Percentiles rank a stretch among this genome's conserved stretches.
phyloP scores from a whole-genome alignment of 2,888 invertebrate species.

The Pterostichus madidus region DNA sequence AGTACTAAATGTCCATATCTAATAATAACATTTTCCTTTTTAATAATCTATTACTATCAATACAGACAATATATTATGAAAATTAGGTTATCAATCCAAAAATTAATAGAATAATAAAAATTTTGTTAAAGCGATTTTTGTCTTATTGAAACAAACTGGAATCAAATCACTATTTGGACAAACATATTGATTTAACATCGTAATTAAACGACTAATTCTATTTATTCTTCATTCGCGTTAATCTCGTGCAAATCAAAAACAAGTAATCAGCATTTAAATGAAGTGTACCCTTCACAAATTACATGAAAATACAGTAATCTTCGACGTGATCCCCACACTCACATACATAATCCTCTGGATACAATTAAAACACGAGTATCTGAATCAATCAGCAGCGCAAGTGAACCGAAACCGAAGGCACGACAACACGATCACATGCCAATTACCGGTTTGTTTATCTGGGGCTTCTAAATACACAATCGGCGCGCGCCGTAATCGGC shows the following conservation, averaged over 20 bases:
- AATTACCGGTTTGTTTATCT: constrained; percentile 65
- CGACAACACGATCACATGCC: constrained; percentile 53
- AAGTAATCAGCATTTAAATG: constrained; percentile 40
- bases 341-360: background rate
- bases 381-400: constrained; percentile 19
- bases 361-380: constrained; percentile 25
- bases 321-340: background rate
- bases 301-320: constrained; percentile 31
- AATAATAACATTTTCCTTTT: too few relatives aligned
- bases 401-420: background rate
- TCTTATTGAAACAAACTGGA: too few relatives aligned
- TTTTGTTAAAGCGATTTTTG: too few relatives aligned
- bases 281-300: constrained; percentile 3
- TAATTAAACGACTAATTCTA: too few relatives aligned
- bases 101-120: too few relatives aligned
- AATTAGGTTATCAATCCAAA: too few relatives aligned
- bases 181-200: too few relatives aligned
- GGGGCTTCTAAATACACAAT: constrained; percentile 62
- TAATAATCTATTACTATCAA: too few relatives aligned
- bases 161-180: too few relatives aligned
- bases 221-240: background rate
- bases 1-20: too few relatives aligned
- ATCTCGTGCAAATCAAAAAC: constrained; percentile 18
- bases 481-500: constrained; percentile 51
- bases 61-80: too few relatives aligned